A percentile compares a stretch with the other conserved stretches of the same genome.
phyloP scores from a whole-genome alignment of 1,140 invertebrate genomes.

The Colletes latitarsis region DNA sequence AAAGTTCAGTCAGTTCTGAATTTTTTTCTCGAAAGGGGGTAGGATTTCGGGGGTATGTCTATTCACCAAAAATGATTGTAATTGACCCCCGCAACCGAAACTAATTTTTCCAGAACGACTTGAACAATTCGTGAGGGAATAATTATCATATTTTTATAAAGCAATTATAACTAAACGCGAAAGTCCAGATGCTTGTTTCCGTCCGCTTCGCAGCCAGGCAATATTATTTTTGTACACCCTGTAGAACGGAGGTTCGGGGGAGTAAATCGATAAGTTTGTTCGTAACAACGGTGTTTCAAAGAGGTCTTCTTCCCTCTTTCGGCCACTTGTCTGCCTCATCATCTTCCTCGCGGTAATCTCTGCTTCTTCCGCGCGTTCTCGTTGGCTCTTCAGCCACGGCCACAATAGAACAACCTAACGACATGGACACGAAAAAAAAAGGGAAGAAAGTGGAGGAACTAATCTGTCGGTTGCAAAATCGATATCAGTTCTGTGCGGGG shows the following conservation, averaged over 20 bases:
- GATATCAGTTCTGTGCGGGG: not conserved
- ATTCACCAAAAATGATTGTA: too few relatives aligned
- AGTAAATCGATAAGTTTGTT: slow-evolving; percentile 35
- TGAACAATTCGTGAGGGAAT: too few relatives aligned
- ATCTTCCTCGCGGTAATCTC: slow-evolving; percentile 30
- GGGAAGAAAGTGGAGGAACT: slow-evolving; percentile 14
- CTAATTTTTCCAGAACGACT: too few relatives aligned
- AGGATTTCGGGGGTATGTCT: too few relatives aligned
- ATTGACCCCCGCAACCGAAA: too few relatives aligned
- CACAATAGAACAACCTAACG: slow-evolving; percentile 28
- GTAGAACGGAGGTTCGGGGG: not conserved
- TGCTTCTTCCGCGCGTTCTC: slow-evolving; percentile 2
- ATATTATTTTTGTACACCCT: not conserved
- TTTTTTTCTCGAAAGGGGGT: too few relatives aligned
- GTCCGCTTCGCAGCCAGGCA: too few relatives aligned
- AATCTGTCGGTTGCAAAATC: slow-evolving; percentile 25
- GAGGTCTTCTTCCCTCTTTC: not conserved
- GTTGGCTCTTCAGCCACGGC: slow-evolving; percentile 8
- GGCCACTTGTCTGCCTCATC: not conserved
- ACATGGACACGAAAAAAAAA: slow-evolving; percentile 3
- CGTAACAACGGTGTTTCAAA: slow-evolving; percentile 25
- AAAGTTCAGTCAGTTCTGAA: too few relatives aligned
- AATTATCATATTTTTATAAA: too few relatives aligned
- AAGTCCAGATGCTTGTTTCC: too few relatives aligned
- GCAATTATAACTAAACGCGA: too few relatives aligned